These are phyloP conservation scores for Zeus faber DNA, from an alignment of 2,113 vertebrate genomes.

Conservation along the genomic window DNA sequence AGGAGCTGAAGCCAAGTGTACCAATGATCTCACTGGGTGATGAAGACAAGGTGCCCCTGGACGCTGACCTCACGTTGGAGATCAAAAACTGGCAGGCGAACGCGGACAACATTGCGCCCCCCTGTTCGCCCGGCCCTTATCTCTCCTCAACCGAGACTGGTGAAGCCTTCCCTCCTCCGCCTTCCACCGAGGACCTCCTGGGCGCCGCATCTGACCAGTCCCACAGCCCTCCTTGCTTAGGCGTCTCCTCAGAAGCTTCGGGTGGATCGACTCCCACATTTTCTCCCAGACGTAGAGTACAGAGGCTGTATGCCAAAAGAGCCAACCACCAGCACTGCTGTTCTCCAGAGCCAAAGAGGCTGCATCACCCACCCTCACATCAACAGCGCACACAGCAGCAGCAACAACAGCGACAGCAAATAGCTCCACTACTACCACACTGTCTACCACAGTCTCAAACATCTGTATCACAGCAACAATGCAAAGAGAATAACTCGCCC, in stretches of 20 bases:
- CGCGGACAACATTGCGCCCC: neutral
- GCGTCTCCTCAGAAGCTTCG: too few species aligned
- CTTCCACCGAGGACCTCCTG: neutral
- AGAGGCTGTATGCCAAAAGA: conserved; percentile 26
- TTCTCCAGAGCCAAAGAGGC: conserved; percentile 37
- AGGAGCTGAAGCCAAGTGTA: conserved; percentile 36
- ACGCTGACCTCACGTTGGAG: conserved; percentile 39
- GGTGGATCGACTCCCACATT: neutral
- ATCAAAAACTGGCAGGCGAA: conserved; percentile 43
- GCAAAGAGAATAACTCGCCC: neutral
- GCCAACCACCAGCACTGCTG: conserved; percentile 16
- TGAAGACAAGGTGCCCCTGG: conserved; percentile 20
- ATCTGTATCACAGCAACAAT: neutral
- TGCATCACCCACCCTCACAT: conserved; percentile 21
- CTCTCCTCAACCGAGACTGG: conserved; percentile 5
- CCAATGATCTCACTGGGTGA: conserved; percentile 19
- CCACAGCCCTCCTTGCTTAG: conserved; percentile 32
- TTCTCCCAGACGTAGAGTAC: conserved; percentile 18
- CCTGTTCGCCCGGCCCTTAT: conserved; percentile 9
- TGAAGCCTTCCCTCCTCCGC: neutral
- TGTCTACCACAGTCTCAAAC: neutral
- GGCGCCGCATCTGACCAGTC: conserved; percentile 19
- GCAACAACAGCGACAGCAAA: neutral
- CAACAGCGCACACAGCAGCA: neutral
- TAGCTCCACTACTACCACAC: neutral